These are phyloP conservation scores for Halcyon malimbica DNA, from an alignment of 2,113 vertebrate species.

Conservation along the genomic window DNA sequence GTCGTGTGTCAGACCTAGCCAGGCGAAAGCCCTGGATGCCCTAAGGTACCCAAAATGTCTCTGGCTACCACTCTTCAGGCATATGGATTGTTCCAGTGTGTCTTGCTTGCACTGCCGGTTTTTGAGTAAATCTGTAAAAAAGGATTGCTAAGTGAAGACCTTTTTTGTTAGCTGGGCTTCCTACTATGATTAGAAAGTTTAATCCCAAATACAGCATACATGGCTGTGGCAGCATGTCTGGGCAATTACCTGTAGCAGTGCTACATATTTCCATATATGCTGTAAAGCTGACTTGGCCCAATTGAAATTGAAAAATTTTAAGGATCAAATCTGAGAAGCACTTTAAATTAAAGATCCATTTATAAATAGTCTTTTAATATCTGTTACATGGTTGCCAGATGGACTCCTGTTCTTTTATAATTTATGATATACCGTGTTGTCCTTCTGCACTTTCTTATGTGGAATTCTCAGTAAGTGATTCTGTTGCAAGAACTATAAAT, in stretches of 20 bases:
- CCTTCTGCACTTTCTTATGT: constrained; percentile 28
- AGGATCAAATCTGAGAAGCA: constrained; percentile 54
- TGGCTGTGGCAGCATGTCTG: not conserved
- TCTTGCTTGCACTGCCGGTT: not conserved
- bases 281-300: constrained; percentile 18
- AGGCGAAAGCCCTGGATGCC: not conserved
- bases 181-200: not conserved
- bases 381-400: constrained; percentile 72
- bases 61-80: not conserved
- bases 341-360: constrained; percentile 53
- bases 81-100: not conserved
- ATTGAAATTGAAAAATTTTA: not conserved
- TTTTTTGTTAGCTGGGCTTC: not conserved
- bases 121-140: not conserved
- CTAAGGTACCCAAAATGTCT: not conserved
- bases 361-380: constrained; percentile 63
- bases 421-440: constrained; percentile 19
- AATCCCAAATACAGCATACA: not conserved
- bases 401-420: constrained; percentile 62
- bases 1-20: not conserved
- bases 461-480: constrained; percentile 53
- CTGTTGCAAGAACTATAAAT: constrained; percentile 52
- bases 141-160: not conserved
- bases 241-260: constrained; percentile 29
- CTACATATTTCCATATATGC: not conserved